These are phyloP conservation scores for Sebastes dallii DNA, from an alignment of 2,797 vertebrate genomes.

Conservation along the genomic window DNA sequence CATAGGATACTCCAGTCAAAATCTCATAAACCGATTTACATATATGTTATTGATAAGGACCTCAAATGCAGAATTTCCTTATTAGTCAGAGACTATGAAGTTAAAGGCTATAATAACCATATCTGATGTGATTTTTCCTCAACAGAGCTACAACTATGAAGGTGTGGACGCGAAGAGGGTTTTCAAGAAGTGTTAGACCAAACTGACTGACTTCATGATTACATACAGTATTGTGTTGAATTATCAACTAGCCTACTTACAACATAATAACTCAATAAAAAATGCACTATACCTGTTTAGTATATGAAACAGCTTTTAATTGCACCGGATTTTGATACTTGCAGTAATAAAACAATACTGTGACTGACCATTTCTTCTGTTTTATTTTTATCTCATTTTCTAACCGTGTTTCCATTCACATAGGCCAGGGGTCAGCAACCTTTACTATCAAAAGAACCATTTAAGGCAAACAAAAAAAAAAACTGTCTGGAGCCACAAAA, in stretches of 20 bases:
- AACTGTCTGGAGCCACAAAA: no score
- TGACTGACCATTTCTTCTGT: not conserved
- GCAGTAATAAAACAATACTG: slow-evolving; percentile 62
- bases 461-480: no score
- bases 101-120: not conserved
- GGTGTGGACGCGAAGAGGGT: slow-evolving; percentile 91
- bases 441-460: no score
- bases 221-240: slow-evolving; percentile 50
- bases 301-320: slow-evolving; percentile 23
- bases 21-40: not conserved
- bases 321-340: slow-evolving; percentile 67
- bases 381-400: not conserved
- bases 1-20: not conserved
- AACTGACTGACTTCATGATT: slow-evolving; percentile 21
- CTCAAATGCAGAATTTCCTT: not conserved
- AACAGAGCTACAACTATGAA: slow-evolving; percentile 90
- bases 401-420: not conserved
- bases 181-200: slow-evolving; percentile 87
- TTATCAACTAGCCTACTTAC: not conserved
- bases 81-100: not conserved
- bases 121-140: slow-evolving; percentile 24
- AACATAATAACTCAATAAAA: not conserved
- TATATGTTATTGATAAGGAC: not conserved
- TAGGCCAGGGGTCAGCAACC: no score
- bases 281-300: slow-evolving; percentile 22